Conservation (phyloP, 2,113 vertebrate genomes). For the Chunga burmeisteri region DNA sequence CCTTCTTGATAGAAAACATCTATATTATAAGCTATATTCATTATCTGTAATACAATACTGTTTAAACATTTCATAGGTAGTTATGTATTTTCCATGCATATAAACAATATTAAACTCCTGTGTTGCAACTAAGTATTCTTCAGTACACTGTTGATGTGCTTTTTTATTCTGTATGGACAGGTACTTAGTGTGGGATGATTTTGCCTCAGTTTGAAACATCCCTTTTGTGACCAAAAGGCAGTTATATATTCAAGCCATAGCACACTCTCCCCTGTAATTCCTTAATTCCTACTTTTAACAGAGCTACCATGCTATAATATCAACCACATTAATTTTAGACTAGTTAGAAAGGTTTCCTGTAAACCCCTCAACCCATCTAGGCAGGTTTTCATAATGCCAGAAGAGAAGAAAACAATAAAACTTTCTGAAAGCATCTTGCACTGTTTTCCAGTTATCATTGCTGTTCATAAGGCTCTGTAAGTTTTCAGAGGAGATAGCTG, state of each 20-base stretch:
- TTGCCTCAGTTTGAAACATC: neutral
- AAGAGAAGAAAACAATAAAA: neutral
- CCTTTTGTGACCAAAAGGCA: neutral
- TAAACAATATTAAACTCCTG: neutral
- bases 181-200: neutral
- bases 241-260: neutral
- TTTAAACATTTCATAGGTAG: neutral
- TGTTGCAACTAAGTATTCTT: neutral
- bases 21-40: neutral
- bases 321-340: neutral
- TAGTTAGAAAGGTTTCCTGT: neutral
- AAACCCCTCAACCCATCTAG: neutral
- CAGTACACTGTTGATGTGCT: neutral
- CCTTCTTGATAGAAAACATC: neutral
- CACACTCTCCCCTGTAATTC: neutral
- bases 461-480: neutral
- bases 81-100: neutral
- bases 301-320: neutral
- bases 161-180: neutral
- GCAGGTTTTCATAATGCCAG: neutral
- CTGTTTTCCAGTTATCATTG: neutral
- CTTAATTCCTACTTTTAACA: neutral
- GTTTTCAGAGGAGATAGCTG: neutral
- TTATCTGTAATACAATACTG: neutral
- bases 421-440: neutral